Conservation (phyloP, 2,888 invertebrate genomes). For the Stegophylla sp. region DNA sequence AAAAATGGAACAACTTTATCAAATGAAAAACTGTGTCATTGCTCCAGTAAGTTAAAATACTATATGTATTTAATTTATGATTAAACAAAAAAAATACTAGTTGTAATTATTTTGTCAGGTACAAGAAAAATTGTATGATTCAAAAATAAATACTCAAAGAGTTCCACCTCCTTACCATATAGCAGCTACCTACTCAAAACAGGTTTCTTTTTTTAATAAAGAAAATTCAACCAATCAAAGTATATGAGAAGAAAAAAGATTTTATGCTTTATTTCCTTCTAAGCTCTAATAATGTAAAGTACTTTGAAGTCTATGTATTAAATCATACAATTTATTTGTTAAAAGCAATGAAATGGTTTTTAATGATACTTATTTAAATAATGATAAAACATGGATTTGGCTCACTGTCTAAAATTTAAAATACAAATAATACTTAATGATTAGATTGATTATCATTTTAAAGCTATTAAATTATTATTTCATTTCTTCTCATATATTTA, state of each 20-base stretch:
- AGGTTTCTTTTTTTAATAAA: slow-evolving; percentile 73
- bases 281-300: no score
- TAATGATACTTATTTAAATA: no score
- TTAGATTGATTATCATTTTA: no score
- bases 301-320: no score
- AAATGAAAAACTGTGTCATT: slow-evolving; percentile 32
- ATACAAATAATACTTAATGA: no score
- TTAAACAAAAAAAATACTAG: slow-evolving; percentile 61
- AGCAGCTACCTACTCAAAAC: slow-evolving; percentile 82
- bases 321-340: no score
- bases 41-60: slow-evolving; percentile 28
- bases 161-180: slow-evolving; percentile 83
- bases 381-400: no score
- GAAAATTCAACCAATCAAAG: slow-evolving; percentile 61
- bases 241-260: neutral
- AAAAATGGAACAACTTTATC: slow-evolving; percentile 33
- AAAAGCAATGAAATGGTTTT: no score
- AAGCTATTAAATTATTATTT: no score
- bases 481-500: no score
- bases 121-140: slow-evolving; percentile 25
- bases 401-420: no score
- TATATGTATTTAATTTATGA: slow-evolving; percentile 63
- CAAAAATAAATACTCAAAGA: slow-evolving; percentile 62
- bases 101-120: slow-evolving; percentile 16
- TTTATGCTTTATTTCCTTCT: no score